Evolutionary conservation across 2,888 invertebrate genomes (phyloP).

Genomic region (Ashinkailepas kermadecensis): DNA sequence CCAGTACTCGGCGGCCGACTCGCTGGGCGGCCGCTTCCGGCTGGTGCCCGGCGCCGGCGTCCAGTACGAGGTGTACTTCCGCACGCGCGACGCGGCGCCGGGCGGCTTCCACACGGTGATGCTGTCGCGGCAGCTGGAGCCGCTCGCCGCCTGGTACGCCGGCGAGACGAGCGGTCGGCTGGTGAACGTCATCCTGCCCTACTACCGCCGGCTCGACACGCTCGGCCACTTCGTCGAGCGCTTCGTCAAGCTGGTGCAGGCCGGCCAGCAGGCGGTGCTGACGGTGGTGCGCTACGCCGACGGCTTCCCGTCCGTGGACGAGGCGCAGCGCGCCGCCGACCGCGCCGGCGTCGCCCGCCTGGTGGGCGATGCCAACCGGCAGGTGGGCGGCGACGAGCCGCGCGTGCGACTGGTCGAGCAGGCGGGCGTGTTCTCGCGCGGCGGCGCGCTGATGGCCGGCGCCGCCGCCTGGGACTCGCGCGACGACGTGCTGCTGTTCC

Average conservation of each 20-base stretch:
- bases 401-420: not conserved
- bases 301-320: not conserved
- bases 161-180: not conserved
- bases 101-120: not conserved
- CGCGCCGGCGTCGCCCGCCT: not conserved
- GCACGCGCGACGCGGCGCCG: not conserved
- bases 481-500: conserved; percentile 60
- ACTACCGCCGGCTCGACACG: not conserved
- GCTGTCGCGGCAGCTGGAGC: not conserved
- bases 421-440: not conserved
- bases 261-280: not conserved
- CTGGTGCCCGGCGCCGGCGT: not conserved
- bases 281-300: not conserved
- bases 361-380: not conserved
- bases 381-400: not conserved
- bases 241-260: not conserved
- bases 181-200: not conserved
- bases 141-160: not conserved
- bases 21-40: conserved; percentile 2
- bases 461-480: not conserved
- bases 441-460: conserved; percentile 48
- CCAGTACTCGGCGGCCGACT: not conserved
- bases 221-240: not conserved
- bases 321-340: not conserved
- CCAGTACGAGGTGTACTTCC: not conserved